A percentile compares a stretch with the other conserved stretches of the same genome.
These are phyloP conservation scores for Hypotaenidia philippensis DNA, from an alignment of 2,797 vertebrate species.

Conservation along the genomic window DNA sequence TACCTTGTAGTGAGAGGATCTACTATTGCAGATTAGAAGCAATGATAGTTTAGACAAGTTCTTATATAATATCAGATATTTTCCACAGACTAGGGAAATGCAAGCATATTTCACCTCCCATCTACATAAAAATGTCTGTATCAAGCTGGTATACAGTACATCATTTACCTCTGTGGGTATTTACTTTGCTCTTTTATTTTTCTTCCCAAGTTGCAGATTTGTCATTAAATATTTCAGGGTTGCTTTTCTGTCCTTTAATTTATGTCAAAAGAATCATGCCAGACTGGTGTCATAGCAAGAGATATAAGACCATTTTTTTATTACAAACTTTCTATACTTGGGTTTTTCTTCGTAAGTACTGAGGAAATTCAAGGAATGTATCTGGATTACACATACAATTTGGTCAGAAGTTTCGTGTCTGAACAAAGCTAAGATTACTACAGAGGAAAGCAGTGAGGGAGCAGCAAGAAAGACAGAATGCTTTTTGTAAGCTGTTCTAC, in stretches of 20 bases:
- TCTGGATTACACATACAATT: background rate
- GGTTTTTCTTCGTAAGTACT: background rate
- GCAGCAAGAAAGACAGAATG: background rate
- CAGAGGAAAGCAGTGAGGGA: background rate
- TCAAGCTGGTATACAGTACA: fast-evolving
- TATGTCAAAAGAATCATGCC: background rate
- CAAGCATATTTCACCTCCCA: background rate
- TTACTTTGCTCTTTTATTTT: background rate
- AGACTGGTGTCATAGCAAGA: background rate
- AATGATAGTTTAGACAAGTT: background rate
- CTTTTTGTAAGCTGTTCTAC: background rate
- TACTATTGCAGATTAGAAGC: background rate
- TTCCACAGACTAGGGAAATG: background rate
- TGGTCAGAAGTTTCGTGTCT: background rate
- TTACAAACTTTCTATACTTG: background rate
- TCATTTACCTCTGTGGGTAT: fast-evolving
- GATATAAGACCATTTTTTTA: background rate
- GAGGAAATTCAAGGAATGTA: background rate
- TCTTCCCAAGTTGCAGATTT: background rate
- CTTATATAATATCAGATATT: background rate
- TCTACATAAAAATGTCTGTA: background rate
- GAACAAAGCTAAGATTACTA: background rate
- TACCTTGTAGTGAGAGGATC: background rate
- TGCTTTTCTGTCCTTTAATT: background rate
- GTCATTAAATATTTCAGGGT: background rate